Percentiles rank a stretch among this genome's conserved stretches.
phyloP scores from a whole-genome alignment of 2,113 vertebrate species.

The Halcyon senegalensis region DNA sequence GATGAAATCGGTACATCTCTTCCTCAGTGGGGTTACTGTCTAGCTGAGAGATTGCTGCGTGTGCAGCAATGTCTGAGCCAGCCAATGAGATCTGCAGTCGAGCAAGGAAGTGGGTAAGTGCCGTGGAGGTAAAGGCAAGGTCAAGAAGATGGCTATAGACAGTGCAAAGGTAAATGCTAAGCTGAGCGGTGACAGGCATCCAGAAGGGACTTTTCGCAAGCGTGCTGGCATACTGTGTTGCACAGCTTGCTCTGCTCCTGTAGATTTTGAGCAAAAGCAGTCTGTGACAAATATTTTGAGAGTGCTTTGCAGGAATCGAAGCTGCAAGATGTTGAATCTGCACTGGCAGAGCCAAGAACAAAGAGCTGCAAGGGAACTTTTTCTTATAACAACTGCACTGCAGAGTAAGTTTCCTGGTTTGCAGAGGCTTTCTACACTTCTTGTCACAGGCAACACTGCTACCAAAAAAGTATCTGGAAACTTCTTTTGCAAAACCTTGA shows the following conservation, averaged over 20 bases:
- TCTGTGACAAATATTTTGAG: constrained; percentile 63
- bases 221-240: constrained; percentile 2
- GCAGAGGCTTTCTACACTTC: constrained; percentile 2
- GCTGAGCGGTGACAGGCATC: constrained; percentile 20
- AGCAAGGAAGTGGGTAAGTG: constrained; percentile 21
- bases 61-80: neutral
- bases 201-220: constrained; percentile 45
- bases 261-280: constrained; percentile 21
- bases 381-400: neutral
- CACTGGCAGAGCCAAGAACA: constrained; percentile 21
- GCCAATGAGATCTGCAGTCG: neutral
- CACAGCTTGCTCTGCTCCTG: constrained; percentile 49
- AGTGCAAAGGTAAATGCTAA: constrained; percentile 23
- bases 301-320: constrained; percentile 3
- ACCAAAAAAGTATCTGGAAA: neutral
- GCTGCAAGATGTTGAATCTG: constrained; percentile 58
- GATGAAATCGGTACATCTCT: constrained; percentile 25
- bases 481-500: neutral
- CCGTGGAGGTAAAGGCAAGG: neutral
- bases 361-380: neutral
- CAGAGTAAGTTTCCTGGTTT: neutral
- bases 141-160: constrained; percentile 5
- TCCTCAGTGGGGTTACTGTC: neutral
- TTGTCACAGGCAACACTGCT: neutral
- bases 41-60: neutral